These are phyloP conservation scores for Pelagia noctiluca DNA, from an alignment of 30 jellyfish, hydroid and myxozoan genomes.

Conservation along the genomic window DNA sequence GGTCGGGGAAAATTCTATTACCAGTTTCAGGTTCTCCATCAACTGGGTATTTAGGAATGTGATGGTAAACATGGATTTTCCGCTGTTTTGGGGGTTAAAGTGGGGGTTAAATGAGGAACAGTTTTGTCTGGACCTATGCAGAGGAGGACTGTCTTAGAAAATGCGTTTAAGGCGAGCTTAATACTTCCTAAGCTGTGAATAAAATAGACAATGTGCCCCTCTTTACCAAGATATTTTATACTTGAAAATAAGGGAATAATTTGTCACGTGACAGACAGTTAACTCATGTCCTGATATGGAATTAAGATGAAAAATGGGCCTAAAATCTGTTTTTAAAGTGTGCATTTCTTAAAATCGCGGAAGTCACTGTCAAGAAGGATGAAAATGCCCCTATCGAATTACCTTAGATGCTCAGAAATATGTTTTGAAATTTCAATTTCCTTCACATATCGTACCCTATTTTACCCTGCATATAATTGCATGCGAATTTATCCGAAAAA, in stretches of 20 bases:
- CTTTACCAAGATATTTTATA: background rate
- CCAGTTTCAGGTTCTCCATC: background rate
- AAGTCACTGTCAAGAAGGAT: no score
- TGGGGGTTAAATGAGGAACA: conserved; percentile 2
- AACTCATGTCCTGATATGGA: no score
- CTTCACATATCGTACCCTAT: no score
- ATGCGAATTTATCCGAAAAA: no score
- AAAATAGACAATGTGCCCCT: background rate
- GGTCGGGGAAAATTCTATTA: background rate
- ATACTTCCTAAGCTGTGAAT: background rate
- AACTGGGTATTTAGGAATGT: background rate
- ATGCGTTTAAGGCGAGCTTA: no score
- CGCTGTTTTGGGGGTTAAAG: conserved; percentile 5
- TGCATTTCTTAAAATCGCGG: no score
- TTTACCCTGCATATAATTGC: no score
- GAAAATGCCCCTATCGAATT: no score
- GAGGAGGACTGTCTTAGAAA: background rate
- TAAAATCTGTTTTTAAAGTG: no score
- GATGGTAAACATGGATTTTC: background rate
- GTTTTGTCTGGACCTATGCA: background rate
- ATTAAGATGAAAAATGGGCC: background rate
- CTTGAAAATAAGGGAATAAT: background rate
- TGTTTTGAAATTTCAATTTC: no score
- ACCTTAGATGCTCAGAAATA: no score
- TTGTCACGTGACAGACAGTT: background rate